phyloP scores from a whole-genome alignment of 2,888 invertebrate genomes.

The Helicoverpa assulta region DNA sequence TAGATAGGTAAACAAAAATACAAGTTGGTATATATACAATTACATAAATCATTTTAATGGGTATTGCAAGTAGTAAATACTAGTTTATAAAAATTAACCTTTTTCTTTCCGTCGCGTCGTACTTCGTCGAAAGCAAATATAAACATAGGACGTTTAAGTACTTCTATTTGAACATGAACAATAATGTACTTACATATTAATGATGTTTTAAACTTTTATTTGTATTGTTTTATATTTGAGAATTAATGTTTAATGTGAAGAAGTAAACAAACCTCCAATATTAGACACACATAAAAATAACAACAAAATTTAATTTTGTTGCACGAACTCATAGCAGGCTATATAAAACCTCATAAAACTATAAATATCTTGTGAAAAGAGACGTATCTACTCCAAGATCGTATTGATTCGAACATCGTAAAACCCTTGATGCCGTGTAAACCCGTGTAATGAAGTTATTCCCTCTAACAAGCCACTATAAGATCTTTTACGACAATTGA shows the following conservation, averaged over 20 bases:
- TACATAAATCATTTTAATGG: not conserved
- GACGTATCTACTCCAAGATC: conserved; percentile 53
- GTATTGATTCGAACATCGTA: conserved; percentile 74
- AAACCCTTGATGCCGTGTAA: conserved; percentile 81
- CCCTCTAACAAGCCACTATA: conserved; percentile 83
- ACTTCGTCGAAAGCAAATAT: not conserved
- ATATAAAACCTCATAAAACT: conserved; percentile 41
- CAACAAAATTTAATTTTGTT: conserved; percentile 32
- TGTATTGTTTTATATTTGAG: not conserved
- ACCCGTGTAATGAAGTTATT: conserved; percentile 82
- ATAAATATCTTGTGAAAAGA: conserved; percentile 47
- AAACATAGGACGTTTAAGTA: not conserved
- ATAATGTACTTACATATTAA: not conserved
- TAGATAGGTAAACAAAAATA: not conserved
- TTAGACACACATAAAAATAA: conserved; percentile 26
- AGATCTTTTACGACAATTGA: conserved; percentile 80
- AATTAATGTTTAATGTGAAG: not conserved
- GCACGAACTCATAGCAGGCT: conserved; percentile 10
- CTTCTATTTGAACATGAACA: not conserved
- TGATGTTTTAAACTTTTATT: not conserved
- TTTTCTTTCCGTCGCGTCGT: not conserved
- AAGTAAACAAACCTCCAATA: not conserved
- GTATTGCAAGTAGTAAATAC: not conserved
- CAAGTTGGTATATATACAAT: not conserved
- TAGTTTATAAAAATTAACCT: not conserved